These are phyloP conservation scores for Lerista edwardsae DNA, from an alignment of 2,797 vertebrate species.

Conservation along the genomic window DNA sequence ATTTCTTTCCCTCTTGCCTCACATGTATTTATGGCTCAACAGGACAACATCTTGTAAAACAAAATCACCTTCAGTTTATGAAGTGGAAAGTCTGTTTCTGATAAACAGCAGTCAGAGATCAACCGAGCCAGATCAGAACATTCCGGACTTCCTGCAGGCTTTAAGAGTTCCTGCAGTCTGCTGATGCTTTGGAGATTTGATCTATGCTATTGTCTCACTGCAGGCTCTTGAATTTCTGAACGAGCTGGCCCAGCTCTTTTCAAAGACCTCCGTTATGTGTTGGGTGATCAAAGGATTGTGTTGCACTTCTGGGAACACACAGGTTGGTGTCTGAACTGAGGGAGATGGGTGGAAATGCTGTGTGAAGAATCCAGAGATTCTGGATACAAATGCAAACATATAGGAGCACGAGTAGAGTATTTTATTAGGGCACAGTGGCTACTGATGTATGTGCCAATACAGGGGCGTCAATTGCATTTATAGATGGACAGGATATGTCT, in stretches of 20 bases:
- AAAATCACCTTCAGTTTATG: conserved; percentile 21
- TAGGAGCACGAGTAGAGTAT: background rate
- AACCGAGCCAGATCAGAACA: background rate
- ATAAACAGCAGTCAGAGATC: background rate
- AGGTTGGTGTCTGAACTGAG: background rate
- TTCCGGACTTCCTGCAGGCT: background rate
- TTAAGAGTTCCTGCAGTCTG: background rate
- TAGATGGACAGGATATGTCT: no score
- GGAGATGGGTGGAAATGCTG: background rate
- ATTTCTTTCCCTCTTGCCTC: background rate
- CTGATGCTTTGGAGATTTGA: background rate
- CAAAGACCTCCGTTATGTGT: background rate
- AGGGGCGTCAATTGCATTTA: no score
- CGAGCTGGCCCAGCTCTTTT: background rate
- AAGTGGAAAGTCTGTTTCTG: background rate
- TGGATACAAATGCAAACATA: background rate
- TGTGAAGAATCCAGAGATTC: background rate
- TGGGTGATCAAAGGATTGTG: background rate
- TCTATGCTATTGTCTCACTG: background rate
- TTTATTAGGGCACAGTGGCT: background rate
- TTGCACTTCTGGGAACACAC: background rate
- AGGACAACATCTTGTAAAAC: background rate
- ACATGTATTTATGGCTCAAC: background rate
- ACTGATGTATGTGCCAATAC: no score
- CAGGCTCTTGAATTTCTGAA: background rate